phyloP scores from a whole-genome alignment of 2,113 vertebrate genomes.

The Tautogolabrus adspersus region DNA sequence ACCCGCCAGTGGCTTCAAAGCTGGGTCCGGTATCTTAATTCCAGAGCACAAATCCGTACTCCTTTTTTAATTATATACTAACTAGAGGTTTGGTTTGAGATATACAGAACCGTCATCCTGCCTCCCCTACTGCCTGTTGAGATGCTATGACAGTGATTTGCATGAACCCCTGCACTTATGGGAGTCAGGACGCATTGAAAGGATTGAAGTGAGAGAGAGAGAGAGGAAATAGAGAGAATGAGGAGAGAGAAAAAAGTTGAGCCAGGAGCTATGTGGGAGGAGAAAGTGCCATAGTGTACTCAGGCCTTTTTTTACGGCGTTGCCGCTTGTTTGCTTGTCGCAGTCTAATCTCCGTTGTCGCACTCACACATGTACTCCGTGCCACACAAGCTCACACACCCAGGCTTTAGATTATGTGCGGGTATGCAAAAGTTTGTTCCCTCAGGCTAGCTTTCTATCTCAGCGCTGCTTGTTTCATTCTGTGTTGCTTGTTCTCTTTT shows the following conservation, averaged over 20 bases:
- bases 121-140: neutral
- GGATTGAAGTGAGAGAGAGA: neutral
- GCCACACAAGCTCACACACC: constrained; percentile 13
- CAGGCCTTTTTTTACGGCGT: constrained; percentile 54
- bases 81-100: constrained; percentile 14
- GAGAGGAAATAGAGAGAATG: neutral
- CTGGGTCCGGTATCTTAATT: neutral
- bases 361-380: neutral
- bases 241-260: neutral
- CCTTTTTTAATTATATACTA: constrained; percentile 42
- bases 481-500: constrained; percentile 33
- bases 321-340: constrained; percentile 56
- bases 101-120: constrained; percentile 4
- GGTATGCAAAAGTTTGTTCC: constrained; percentile 33
- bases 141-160: constrained; percentile 12
- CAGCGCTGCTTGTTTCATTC: neutral
- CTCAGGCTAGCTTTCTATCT: constrained; percentile 32
- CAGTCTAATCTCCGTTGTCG: constrained; percentile 41
- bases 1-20: constrained; percentile 32
- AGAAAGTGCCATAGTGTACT: constrained; percentile 60
- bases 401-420: constrained; percentile 13
- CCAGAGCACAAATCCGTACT: too few species aligned
- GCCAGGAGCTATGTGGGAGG: constrained; percentile 20
- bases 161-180: constrained; percentile 41
- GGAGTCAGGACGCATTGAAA: neutral